Percentiles rank a stretch among this genome's conserved stretches.
Conservation (phyloP, 2,113 vertebrate species). For the Microcebus jonahi region DNA sequence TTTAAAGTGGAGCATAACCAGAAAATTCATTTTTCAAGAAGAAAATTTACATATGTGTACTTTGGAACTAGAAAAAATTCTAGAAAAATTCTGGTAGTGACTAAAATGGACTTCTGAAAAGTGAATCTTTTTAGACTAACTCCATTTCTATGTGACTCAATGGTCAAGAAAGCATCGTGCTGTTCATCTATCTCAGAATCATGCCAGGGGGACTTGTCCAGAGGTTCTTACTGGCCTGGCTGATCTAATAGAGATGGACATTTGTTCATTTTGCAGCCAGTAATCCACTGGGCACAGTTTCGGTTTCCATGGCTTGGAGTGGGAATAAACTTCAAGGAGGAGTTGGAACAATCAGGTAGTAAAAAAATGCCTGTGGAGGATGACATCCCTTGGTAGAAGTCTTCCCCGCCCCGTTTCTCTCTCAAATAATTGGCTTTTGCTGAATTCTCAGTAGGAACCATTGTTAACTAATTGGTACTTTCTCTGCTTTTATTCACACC, state of each 20-base stretch:
- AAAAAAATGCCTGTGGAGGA: not conserved
- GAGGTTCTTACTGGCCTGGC: not conserved
- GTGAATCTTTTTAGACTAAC: not conserved
- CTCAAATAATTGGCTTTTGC: not conserved
- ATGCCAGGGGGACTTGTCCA: not conserved
- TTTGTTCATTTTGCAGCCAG: not conserved
- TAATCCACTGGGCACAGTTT: not conserved
- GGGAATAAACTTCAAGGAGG: not conserved
- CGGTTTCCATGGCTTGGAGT: not conserved
- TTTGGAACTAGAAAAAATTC: not conserved
- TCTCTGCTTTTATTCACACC: not conserved
- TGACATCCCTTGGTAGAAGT: not conserved
- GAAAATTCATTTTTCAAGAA: not conserved
- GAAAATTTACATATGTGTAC: not conserved
- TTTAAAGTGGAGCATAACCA: not conserved
- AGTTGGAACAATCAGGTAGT: not conserved
- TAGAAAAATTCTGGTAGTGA: not conserved
- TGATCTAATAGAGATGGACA: not conserved
- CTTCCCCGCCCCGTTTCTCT: not conserved
- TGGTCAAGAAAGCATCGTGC: not conserved
- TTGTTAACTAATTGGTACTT: not conserved
- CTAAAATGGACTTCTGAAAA: not conserved
- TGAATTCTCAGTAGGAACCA: not conserved
- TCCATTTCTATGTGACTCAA: not conserved
- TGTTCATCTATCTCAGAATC: not conserved